Percentiles rank a stretch among this genome's conserved stretches.
Conservation (phyloP, 2,888 invertebrate species). For the Leucophenga montana region DNA sequence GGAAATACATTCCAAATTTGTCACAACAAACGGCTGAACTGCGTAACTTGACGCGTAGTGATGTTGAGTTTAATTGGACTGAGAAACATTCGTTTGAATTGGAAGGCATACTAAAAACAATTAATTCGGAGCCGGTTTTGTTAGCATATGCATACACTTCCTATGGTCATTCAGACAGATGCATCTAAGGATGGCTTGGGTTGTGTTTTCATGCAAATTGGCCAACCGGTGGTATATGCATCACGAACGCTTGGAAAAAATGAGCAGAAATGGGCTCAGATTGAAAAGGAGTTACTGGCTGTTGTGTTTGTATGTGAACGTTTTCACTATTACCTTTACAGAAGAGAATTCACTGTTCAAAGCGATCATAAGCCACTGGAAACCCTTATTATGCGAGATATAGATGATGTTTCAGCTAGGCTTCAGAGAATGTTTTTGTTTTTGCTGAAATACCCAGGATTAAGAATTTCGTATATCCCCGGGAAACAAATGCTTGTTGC, state of each 20-base stretch:
- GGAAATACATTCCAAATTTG: too few species aligned
- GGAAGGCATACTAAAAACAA: too few species aligned
- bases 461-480: conserved; percentile 44
- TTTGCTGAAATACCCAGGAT: too few species aligned
- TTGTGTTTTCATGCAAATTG: conserved; percentile 34
- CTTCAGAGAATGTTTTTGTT: conserved; percentile 42
- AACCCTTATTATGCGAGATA: conserved; percentile 49
- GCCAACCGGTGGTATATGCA: conserved; percentile 44
- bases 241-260: conserved; percentile 52
- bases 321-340: conserved; percentile 57
- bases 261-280: conserved; percentile 61
- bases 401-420: conserved; percentile 51
- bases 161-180: too few species aligned
- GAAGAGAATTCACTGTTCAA: conserved; percentile 33
- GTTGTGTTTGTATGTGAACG: conserved; percentile 60
- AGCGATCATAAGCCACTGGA: conserved; percentile 59
- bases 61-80: too few species aligned
- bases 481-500: conserved; percentile 38
- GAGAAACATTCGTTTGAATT: too few species aligned
- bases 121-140: too few species aligned
- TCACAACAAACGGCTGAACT: too few species aligned
- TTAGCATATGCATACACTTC: too few species aligned
- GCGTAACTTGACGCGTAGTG: too few species aligned
- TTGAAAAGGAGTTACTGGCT: conserved; percentile 53
- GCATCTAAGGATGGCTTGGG: conserved; percentile 40